Percentiles rank a stretch among this genome's conserved stretches.
These are phyloP conservation scores for Cryptocephalus primarius DNA, from an alignment of 2,888 invertebrate genomes.

Conservation along the genomic window DNA sequence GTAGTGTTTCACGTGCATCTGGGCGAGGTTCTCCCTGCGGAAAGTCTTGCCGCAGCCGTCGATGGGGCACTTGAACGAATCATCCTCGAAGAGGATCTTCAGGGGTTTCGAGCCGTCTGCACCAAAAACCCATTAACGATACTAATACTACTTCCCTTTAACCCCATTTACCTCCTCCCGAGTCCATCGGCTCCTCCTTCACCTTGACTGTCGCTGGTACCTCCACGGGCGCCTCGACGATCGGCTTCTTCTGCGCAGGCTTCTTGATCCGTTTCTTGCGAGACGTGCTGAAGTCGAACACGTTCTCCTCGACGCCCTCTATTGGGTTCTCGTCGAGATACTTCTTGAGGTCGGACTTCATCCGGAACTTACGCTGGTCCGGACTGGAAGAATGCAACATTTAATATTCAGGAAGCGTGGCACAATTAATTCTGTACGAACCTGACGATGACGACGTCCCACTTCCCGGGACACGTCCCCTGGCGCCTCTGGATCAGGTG, in stretches of 20 bases:
- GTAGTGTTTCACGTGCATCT: constrained; percentile 93
- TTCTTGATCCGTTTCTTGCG: constrained; percentile 3
- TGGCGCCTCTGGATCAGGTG: constrained; percentile 63
- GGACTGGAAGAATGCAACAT: constrained; percentile 34
- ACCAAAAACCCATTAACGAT: too few species aligned
- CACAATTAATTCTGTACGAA: constrained; percentile 23
- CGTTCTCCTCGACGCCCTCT: constrained; percentile 24
- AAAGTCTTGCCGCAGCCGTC: constrained; percentile 81
- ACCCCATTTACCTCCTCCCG: not conserved
- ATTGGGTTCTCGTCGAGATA: constrained; percentile 34
- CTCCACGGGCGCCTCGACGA: not conserved
- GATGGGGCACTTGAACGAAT: constrained; percentile 59
- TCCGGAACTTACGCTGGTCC: constrained; percentile 49
- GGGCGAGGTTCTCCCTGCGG: constrained; percentile 78
- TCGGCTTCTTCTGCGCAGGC: constrained; percentile 4
- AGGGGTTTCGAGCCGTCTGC: constrained; percentile 22
- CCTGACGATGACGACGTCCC: constrained; percentile 69
- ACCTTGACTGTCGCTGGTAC: not conserved
- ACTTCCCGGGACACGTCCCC: constrained; percentile 65
- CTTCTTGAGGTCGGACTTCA: constrained; percentile 43
- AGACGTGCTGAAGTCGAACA: constrained; percentile 41
- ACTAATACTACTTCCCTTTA: too few species aligned
- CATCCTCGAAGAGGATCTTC: constrained; percentile 50
- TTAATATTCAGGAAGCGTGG: too few species aligned
- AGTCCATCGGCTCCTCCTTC: not conserved